phyloP scores from a whole-genome alignment of 2,113 vertebrate species.

The Aegithalos caudatus region DNA sequence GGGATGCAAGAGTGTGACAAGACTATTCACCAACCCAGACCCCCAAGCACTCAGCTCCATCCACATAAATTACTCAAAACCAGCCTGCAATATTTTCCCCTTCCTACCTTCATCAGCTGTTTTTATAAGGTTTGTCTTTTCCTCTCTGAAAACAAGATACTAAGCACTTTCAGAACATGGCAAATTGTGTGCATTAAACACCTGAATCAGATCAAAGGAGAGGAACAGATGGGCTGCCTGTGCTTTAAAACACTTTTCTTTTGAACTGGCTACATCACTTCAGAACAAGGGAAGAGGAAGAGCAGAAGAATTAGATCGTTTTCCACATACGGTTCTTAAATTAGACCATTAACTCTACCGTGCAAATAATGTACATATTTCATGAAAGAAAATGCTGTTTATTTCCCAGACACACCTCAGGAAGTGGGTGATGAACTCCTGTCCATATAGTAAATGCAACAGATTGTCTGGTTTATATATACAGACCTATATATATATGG shows the following conservation, averaged over 20 bases:
- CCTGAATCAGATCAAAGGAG: background rate
- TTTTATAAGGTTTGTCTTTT: background rate
- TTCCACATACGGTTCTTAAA: background rate
- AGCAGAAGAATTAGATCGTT: background rate
- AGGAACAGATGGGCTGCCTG: background rate
- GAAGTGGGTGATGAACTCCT: background rate
- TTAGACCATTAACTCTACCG: fast-evolving
- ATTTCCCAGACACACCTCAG: background rate
- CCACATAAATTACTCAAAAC: background rate
- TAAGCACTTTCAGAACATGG: background rate
- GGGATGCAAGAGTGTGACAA: background rate
- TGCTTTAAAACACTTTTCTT: background rate
- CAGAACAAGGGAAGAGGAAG: background rate
- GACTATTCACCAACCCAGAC: background rate
- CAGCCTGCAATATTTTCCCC: background rate
- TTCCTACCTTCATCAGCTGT: background rate
- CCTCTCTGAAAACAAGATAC: background rate
- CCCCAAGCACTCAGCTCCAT: background rate
- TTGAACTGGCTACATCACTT: background rate
- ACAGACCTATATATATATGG: no score
- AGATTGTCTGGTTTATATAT: no score
- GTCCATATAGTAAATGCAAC: fast-evolving
- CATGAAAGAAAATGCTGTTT: background rate
- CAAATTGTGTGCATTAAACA: background rate
- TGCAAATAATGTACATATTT: background rate